Percentiles rank a stretch among this genome's conserved stretches.
These are phyloP conservation scores for Brachirus orientalis DNA, from an alignment of 2,113 vertebrate genomes.

Conservation along the genomic window DNA sequence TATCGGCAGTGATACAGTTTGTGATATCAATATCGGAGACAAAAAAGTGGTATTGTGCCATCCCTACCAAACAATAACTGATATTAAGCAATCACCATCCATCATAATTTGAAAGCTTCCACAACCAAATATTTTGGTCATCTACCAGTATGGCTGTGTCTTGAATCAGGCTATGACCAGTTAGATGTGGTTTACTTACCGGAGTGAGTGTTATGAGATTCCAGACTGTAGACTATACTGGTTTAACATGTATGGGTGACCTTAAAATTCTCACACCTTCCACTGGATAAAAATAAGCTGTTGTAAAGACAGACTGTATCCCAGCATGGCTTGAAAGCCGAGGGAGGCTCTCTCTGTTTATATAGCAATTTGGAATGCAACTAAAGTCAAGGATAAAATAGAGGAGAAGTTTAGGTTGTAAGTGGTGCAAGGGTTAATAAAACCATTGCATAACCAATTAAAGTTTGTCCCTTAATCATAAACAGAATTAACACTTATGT, in stretches of 20 bases:
- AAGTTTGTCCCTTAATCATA: neutral
- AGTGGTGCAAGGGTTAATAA: neutral
- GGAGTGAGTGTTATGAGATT: neutral
- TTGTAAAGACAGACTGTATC: neutral
- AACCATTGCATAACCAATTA: neutral
- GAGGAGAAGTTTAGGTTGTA: neutral
- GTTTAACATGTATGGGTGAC: conserved; percentile 18
- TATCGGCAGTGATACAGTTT: too few relatives aligned
- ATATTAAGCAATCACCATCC: too few relatives aligned
- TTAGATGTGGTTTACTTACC: conserved; percentile 9
- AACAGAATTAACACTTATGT: conserved; percentile 21
- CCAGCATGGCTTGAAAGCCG: neutral
- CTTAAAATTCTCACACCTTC: conserved; percentile 1
- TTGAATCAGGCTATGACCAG: conserved; percentile 4
- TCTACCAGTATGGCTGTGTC: neutral
- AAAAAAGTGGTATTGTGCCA: too few relatives aligned
- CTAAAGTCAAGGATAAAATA: neutral
- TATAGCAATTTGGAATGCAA: neutral
- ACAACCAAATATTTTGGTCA: neutral
- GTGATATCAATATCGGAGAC: too few relatives aligned
- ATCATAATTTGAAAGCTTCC: too few relatives aligned
- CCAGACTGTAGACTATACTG: neutral
- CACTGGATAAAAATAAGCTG: conserved; percentile 38
- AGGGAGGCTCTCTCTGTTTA: neutral
- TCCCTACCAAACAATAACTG: too few relatives aligned